phyloP scores from a whole-genome alignment of 2,797 vertebrate species.

The Oreonectes daqikongensis region DNA sequence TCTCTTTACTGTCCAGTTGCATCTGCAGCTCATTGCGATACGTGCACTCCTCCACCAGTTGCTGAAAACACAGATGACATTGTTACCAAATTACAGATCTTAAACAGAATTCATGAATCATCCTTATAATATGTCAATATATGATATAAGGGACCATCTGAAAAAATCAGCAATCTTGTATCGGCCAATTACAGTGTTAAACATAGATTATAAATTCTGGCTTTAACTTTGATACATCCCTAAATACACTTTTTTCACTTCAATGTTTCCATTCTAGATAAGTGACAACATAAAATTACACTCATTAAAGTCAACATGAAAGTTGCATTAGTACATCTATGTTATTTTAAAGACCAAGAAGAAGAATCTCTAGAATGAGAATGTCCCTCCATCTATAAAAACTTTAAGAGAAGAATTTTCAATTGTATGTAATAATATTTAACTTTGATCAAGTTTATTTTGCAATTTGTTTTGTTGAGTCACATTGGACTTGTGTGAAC shows the following conservation, averaged over 20 bases:
- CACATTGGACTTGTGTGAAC: background rate
- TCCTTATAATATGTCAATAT: too few relatives aligned
- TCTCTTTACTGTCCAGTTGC: slow-evolving; percentile 98
- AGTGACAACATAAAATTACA: too few relatives aligned
- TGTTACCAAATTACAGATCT: slow-evolving; percentile 5
- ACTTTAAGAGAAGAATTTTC: background rate
- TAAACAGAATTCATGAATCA: too few relatives aligned
- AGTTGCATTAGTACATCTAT: too few relatives aligned
- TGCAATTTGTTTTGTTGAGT: background rate
- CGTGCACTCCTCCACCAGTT: slow-evolving; percentile 90
- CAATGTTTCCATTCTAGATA: too few relatives aligned
- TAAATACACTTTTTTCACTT: background rate
- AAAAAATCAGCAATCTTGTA: background rate
- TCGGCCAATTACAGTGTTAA: background rate
- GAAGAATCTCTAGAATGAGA: background rate
- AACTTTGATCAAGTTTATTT: background rate
- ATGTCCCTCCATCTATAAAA: background rate
- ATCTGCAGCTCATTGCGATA: slow-evolving; percentile 95
- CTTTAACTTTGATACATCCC: background rate
- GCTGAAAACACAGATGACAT: slow-evolving; percentile 71
- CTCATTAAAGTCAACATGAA: too few relatives aligned
- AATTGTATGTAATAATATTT: background rate
- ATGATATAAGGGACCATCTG: too few relatives aligned
- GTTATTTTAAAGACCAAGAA: too few relatives aligned
- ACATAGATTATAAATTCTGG: background rate